phyloP scores from a whole-genome alignment of 2,797 vertebrate genomes.

The Myotis planiceps region DNA sequence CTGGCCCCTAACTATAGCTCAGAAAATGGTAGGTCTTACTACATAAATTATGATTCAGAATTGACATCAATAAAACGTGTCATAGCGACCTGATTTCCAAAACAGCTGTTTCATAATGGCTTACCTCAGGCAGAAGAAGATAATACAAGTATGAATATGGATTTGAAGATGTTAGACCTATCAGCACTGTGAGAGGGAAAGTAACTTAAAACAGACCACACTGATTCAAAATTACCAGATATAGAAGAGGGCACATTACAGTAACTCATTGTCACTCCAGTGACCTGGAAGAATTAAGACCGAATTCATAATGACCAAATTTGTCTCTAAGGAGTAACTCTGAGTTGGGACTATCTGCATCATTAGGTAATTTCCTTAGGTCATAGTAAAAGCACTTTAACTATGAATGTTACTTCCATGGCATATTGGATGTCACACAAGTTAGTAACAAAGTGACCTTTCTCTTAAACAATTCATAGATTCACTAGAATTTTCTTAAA shows the following conservation, averaged over 20 bases:
- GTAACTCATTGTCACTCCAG: conserved; percentile 52
- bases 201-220: neutral
- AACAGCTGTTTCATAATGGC: neutral
- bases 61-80: neutral
- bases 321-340: conserved; percentile 59
- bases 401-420: conserved; percentile 35
- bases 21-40: neutral
- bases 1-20: neutral
- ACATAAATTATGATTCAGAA: neutral
- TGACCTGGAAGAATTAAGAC: conserved; percentile 69
- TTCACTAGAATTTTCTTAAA: conserved; percentile 11
- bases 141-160: neutral
- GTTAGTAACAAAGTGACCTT: conserved; percentile 54
- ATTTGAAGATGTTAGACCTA: conserved; percentile 16
- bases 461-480: conserved; percentile 55
- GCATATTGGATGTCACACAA: neutral
- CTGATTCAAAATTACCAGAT: conserved; percentile 27
- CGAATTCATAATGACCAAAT: conserved; percentile 58
- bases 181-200: neutral
- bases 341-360: conserved; percentile 58
- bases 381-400: conserved; percentile 68
- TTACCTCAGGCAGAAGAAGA: neutral
- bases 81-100: neutral
- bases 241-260: conserved; percentile 32
- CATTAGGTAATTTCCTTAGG: conserved; percentile 65